Percentiles rank a stretch among this genome's conserved stretches.
These are phyloP conservation scores for Myopa testacea DNA, from an alignment of 2,888 invertebrate species.

Conservation along the genomic window DNA sequence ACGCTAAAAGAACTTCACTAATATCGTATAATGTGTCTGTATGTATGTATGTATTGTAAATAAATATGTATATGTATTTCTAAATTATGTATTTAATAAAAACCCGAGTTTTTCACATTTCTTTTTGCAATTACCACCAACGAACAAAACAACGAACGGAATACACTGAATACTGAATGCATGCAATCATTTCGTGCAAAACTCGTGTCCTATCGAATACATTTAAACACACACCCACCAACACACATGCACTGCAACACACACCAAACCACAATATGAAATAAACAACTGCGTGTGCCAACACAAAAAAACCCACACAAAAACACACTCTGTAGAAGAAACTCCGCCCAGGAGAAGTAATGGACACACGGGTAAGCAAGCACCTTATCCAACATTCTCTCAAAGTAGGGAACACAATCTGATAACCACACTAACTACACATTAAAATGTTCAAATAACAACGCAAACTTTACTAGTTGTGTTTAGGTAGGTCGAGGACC, in stretches of 20 bases:
- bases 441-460: neutral
- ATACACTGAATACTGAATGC: slow-evolving; percentile 41
- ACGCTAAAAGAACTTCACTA: no score
- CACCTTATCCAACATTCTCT: neutral
- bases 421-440: neutral
- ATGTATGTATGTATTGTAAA: no score
- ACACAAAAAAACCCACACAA: slow-evolving; percentile 44
- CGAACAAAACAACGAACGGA: slow-evolving; percentile 35
- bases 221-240: slow-evolving; percentile 46
- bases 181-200: slow-evolving; percentile 28
- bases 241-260: slow-evolving; percentile 18
- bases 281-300: slow-evolving; percentile 29
- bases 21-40: no score
- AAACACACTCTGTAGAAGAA: slow-evolving; percentile 64
- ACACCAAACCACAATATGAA: neutral
- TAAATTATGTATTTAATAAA: neutral
- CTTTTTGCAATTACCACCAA: slow-evolving; percentile 41
- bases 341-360: slow-evolving; percentile 93
- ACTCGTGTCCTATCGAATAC: slow-evolving; percentile 38
- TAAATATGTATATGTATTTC: neutral
- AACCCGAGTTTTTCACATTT: neutral
- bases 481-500: no score
- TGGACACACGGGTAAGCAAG: slow-evolving; percentile 89
- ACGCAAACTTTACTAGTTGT: neutral
- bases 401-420: neutral